Base-by-base conservation (phyloP, 1,140 invertebrate genomes). In the Teleopsis dalmanni region DNA sequence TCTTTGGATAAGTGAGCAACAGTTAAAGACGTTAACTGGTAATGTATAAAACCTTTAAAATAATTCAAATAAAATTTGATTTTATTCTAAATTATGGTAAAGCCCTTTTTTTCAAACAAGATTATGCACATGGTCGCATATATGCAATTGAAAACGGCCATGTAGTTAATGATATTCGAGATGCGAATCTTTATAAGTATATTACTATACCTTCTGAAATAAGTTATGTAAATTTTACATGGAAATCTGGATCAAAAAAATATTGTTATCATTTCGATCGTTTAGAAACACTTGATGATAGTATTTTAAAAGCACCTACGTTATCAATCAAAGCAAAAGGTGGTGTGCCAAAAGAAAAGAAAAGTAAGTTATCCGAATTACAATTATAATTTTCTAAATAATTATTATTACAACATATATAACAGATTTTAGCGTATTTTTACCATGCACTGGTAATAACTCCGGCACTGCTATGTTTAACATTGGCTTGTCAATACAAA, bases 21-120 rank as follows among this genome's bases (percentile, higher is more conserved):
- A 91, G 75, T 85, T 91, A 16, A 87, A 88, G 73, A 85, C 88
- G 80, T 86, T 91, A 57, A 90, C 86, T 70, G 88, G 88, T 91
- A 70, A 56, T 55, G 47, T 38, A 40, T 51, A 22, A 26, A 35
- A 26, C 13, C 19, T 47, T 36, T 21, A 9, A 21, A 9, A 16
- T n/a, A 11, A 16, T 9, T 26, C 14, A 14, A 44, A 33, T 27
- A 44, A 29, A 38, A 36, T 27, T 25, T 48, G 16, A 25, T 35
- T 25, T 45, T 25, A 48, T 48, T 42, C 34, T 48, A 36, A 42
- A 23, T 48, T 18, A 40, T 35, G 16, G 42, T 44, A 47, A 47
- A 66, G 64, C 59, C 6, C 51, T 67, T 6, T 67, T 67, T 49
- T 68, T 68, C 25, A 60, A 62, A 19, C 58, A 63, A 49, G 53